A percentile compares a stretch with the other conserved stretches of the same genome.
Evolutionary conservation across 2,888 invertebrate species (phyloP).

Genomic region (Tenodera sinensis): DNA sequence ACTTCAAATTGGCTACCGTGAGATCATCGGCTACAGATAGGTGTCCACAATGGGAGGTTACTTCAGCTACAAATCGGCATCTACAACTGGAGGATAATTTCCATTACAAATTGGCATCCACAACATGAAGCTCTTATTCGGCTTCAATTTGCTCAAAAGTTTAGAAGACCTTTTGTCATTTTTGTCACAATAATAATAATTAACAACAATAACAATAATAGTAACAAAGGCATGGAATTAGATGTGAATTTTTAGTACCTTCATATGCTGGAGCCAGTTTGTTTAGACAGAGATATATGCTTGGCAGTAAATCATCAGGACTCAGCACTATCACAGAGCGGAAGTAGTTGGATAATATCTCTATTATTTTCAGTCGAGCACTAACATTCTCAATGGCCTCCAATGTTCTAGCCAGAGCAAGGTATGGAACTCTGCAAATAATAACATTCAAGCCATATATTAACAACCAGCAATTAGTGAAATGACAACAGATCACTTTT

Average conservation of each 20-base stretch:
- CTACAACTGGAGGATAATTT: no score
- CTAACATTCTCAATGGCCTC: slow-evolving; percentile 84
- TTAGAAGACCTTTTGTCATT: no score
- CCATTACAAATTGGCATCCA: no score
- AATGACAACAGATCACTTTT: no score
- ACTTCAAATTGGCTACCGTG: no score
- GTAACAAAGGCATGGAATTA: neutral
- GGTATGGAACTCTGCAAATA: slow-evolving; percentile 77
- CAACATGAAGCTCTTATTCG: no score
- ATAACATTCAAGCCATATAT: neutral
- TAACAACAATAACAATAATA: neutral
- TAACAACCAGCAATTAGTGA: neutral
- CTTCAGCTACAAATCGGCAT: no score
- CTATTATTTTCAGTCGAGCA: slow-evolving; percentile 84
- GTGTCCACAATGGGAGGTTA: no score
- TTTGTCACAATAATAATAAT: neutral
- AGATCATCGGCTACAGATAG: no score
- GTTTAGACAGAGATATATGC: slow-evolving; percentile 93
- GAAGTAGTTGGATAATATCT: slow-evolving; percentile 87
- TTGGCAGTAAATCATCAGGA: slow-evolving; percentile 84
- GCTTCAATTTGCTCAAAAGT: no score
- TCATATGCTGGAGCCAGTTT: slow-evolving; percentile 94
- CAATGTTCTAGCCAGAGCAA: slow-evolving; percentile 86
- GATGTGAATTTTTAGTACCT: slow-evolving; percentile 51
- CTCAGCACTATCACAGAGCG: slow-evolving; percentile 84